Base-by-base conservation (phyloP, 1,140 invertebrate genomes). In the Nylanderia fulva region DNA sequence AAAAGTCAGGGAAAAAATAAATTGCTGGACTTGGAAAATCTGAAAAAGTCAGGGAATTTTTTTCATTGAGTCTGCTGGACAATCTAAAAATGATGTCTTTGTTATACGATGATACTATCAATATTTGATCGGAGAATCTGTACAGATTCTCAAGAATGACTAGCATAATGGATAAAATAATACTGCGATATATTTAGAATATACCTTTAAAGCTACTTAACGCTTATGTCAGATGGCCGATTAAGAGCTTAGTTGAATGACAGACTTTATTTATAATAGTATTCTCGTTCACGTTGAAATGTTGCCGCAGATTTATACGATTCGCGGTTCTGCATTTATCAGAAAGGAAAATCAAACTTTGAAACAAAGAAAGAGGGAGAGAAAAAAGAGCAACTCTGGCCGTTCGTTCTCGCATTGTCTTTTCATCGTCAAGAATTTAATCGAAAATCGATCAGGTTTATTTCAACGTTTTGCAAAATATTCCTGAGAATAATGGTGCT, bases 371-470 rank as follows among this genome's bases (percentile, higher is more conserved):
- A 9, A 39, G 2, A 60, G n/a, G 36, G 4, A 42, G 36, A 64
- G 8, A 39, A 9, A 56, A 56, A 21, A 58, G 56, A 58, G 11
- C 21, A 21, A 54, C 6, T 2, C 21, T 56, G 21, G 42, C 21
- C 3, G 39, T 27, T 9, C 29, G 58, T n/a, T 52, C 5, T 24
- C 18, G 24, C 74, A n/a, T 64, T 77, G 75, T 77, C 58, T 29
- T 64, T 77, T 64, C 60, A 48, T 63, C 8, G 72, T 76, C 58
- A n/a, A 77, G 75, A 77, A 64, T 77, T 77, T 77, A 66, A 77
- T 77, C 60, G 39, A 77, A 77, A 77, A 8, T 77, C 42, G 60
- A 77, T 64, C 60, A 36, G 18, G 64, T 77, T 29, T 33, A 64
- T 27, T 52, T 52, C n/a, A 29, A 21, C n/a, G 36, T 64, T 64